phyloP scores from a whole-genome alignment of 2,113 vertebrate species.

The Grus americana region DNA sequence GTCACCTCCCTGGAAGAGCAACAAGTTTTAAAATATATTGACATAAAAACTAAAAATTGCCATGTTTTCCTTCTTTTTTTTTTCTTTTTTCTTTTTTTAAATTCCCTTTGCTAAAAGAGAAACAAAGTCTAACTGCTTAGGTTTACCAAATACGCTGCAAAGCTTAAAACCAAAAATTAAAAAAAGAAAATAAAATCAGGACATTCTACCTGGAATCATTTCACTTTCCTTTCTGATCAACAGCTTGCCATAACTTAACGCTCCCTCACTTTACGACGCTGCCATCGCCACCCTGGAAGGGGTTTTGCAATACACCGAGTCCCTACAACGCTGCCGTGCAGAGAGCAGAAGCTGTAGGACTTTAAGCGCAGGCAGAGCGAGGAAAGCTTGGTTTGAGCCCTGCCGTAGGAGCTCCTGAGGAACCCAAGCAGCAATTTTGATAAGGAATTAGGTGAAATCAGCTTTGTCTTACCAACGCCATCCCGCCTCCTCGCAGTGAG shows the following conservation, averaged over 20 bases:
- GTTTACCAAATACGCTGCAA: background rate
- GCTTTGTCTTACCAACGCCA: background rate
- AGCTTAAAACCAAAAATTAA: background rate
- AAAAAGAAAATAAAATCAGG: background rate
- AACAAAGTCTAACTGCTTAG: background rate
- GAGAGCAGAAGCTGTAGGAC: background rate
- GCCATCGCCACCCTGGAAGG: background rate
- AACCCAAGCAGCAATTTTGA: background rate
- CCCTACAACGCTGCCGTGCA: accelerated
- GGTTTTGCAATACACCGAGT: background rate
- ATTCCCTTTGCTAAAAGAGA: background rate
- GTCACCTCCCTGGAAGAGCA: background rate
- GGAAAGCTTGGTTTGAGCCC: background rate
- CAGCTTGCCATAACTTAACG: background rate
- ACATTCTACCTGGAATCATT: background rate
- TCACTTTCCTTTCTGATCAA: background rate
- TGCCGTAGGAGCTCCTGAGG: background rate
- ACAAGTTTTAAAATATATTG: background rate
- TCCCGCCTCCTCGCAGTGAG: accelerated
- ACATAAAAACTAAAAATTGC: background rate
- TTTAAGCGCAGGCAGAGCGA: background rate
- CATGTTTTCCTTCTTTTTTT: background rate
- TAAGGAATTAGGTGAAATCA: background rate
- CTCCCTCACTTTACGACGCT: background rate
- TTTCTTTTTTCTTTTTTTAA: no score